A percentile compares a stretch with the other conserved stretches of the same genome.
phyloP scores from a whole-genome alignment of 2,797 vertebrate genomes.

The Ctenopoma multispine region DNA sequence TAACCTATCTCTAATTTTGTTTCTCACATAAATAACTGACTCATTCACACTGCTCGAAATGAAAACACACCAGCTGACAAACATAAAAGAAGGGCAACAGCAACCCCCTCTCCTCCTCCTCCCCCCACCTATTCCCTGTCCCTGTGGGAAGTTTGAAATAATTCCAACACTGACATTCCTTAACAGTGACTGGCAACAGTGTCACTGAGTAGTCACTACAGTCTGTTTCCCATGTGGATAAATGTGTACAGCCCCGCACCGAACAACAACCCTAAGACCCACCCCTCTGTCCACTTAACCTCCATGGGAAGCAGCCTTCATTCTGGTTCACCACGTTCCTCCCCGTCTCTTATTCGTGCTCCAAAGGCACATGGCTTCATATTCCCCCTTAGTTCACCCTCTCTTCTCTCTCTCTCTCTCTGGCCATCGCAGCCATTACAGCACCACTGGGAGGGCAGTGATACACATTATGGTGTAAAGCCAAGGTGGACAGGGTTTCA shows the following conservation, averaged over 20 bases:
- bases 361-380: constrained; percentile 36
- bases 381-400: neutral
- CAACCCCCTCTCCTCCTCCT: neutral
- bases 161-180: constrained; percentile 57
- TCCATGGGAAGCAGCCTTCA: constrained; percentile 67
- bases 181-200: constrained; percentile 53
- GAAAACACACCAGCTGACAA: constrained; percentile 59
- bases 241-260: constrained; percentile 55
- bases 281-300: constrained; percentile 25
- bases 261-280: constrained; percentile 33
- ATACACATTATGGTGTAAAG: constrained; percentile 4
- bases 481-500: neutral
- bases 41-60: constrained; percentile 17
- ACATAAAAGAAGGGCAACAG: constrained; percentile 34
- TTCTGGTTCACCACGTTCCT: constrained; percentile 77
- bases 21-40: constrained; percentile 39
- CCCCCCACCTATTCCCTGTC: neutral
- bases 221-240: constrained; percentile 76
- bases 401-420: neutral
- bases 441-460: constrained; percentile 5
- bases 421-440: constrained; percentile 23
- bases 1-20: constrained; percentile 8
- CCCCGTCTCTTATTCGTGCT: constrained; percentile 24
- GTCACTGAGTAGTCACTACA: constrained; percentile 63
- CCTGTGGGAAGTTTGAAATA: constrained; percentile 63